Evolutionary conservation across 2,888 invertebrate genomes (phyloP).

Genomic region (Teleiodes luculella): DNA sequence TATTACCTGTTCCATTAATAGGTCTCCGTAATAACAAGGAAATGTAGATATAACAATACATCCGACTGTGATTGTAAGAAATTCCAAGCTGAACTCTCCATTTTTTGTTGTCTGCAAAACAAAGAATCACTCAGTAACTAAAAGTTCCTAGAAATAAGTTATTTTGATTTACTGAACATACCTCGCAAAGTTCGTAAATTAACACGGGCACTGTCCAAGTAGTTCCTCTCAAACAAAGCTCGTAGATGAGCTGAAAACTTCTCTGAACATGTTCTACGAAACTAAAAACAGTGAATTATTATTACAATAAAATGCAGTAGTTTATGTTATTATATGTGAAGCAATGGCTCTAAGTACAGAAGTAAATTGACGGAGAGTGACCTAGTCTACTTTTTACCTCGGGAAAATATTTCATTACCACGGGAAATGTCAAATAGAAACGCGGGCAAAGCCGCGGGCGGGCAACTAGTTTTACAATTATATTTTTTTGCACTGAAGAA

Average conservation of each 20-base stretch:
- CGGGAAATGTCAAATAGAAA: too few relatives aligned
- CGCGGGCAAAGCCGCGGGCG: too few relatives aligned
- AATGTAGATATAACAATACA: slow-evolving; percentile 27
- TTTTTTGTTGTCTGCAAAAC: slow-evolving; percentile 17
- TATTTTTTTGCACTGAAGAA: too few relatives aligned
- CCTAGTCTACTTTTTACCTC: too few relatives aligned
- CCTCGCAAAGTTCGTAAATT: not conserved
- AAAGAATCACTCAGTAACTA: too few relatives aligned
- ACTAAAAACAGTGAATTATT: not conserved
- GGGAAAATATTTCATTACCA: too few relatives aligned
- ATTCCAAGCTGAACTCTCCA: slow-evolving; percentile 38
- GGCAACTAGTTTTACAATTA: too few relatives aligned
- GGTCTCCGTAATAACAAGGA: slow-evolving; percentile 29
- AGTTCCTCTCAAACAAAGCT: slow-evolving; percentile 24
- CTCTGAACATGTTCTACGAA: slow-evolving; percentile 19
- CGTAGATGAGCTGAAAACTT: slow-evolving; percentile 25
- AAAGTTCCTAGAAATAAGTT: too few relatives aligned
- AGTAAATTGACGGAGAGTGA: too few relatives aligned
- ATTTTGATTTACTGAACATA: not conserved
- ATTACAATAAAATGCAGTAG: not conserved
- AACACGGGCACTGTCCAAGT: slow-evolving; percentile 25
- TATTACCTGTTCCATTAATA: slow-evolving; percentile 17
- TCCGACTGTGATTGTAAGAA: slow-evolving; percentile 34
- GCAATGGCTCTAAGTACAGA: too few relatives aligned
- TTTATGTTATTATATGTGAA: not conserved